Conservation (phyloP, 2,797 vertebrate genomes). For the Atherinosoma microstoma region DNA sequence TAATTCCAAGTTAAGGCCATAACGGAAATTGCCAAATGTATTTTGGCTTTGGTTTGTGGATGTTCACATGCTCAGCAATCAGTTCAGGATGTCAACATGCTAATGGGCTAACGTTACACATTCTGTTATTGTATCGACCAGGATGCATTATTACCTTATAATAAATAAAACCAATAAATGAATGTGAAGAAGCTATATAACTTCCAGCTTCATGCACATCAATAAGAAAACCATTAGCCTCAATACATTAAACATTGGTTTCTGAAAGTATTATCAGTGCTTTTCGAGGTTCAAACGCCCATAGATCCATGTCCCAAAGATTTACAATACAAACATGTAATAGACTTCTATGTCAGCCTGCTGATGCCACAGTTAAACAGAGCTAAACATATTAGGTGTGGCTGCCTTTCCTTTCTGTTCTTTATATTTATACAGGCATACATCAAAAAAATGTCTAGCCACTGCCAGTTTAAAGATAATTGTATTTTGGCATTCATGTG, state of each 20-base stretch:
- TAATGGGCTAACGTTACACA: conserved; percentile 65
- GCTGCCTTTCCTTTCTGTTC: conserved; percentile 18
- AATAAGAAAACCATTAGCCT: neutral
- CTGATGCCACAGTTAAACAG: neutral
- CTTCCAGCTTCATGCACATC: conserved; percentile 18
- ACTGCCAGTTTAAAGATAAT: neutral
- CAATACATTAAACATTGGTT: neutral
- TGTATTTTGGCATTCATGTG: neutral
- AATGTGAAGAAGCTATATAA: neutral
- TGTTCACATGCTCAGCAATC: conserved; percentile 30
- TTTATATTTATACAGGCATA: conserved; percentile 17
- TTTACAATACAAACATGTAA: neutral
- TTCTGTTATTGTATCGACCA: conserved; percentile 15
- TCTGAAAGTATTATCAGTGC: neutral
- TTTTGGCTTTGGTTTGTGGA: conserved; percentile 23
- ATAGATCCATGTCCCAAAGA: neutral
- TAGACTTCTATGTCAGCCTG: neutral
- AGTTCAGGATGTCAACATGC: conserved; percentile 57
- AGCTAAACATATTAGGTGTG: conserved; percentile 48
- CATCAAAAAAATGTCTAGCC: conserved; percentile 15
- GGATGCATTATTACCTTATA: conserved; percentile 30
- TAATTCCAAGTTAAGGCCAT: neutral
- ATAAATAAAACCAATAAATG: conserved; percentile 4
- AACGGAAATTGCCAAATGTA: neutral
- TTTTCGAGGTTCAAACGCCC: neutral